phyloP scores from a whole-genome alignment of 2,888 invertebrate genomes.

The Xestia ashworthii region DNA sequence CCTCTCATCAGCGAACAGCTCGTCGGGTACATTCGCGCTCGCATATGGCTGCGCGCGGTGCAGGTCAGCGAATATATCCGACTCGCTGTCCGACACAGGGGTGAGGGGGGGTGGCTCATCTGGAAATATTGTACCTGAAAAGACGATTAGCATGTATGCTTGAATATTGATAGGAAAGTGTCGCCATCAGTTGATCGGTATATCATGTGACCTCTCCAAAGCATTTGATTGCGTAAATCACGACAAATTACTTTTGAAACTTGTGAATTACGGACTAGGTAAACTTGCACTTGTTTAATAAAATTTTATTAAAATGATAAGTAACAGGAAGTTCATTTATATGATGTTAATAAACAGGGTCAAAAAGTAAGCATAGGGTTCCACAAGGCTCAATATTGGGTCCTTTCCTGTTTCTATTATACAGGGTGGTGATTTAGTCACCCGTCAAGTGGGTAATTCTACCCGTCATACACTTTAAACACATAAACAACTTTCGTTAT shows the following conservation, averaged over 20 bases:
- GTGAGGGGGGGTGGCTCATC: slow-evolving; percentile 91
- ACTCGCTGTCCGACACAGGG: slow-evolving; percentile 69
- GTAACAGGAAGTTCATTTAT: neutral
- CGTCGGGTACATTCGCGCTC: slow-evolving; percentile 58
- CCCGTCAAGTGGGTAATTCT: too few relatives aligned
- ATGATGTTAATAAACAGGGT: neutral
- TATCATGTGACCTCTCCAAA: neutral
- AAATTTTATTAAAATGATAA: neutral
- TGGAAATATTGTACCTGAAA: slow-evolving; percentile 85
- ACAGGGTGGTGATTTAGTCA: neutral
- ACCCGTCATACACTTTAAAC: too few relatives aligned
- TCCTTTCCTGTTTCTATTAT: neutral
- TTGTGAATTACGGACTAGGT: neutral
- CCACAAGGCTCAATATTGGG: neutral
- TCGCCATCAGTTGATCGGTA: neutral
- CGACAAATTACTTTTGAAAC: neutral
- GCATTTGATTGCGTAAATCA: neutral
- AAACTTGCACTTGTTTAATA: neutral
- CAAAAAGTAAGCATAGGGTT: neutral
- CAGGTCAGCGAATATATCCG: slow-evolving; percentile 75
- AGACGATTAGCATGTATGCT: neutral
- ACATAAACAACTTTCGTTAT: too few relatives aligned
- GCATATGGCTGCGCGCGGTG: slow-evolving; percentile 72
- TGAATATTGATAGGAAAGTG: neutral
- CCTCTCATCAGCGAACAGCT: slow-evolving; percentile 67